Base-by-base conservation (phyloP, 2,797 vertebrate species). In the Micrastur ruficollis region DNA sequence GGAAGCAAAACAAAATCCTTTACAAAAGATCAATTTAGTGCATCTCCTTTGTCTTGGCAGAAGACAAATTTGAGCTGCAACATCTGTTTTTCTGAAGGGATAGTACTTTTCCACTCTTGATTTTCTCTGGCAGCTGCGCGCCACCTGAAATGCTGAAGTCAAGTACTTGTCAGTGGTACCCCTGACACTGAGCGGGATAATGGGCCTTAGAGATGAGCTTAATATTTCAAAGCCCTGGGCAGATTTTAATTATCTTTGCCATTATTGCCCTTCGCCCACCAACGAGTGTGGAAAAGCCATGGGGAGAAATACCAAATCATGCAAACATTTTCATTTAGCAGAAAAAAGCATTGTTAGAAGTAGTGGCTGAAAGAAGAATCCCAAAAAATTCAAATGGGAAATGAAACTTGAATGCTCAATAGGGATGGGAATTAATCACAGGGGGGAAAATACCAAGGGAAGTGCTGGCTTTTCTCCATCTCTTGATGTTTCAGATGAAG, bases 41-140 rank as follows among this genome's bases (percentile, higher is more conserved):
- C 96, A 95, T 97, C 95, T 95, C 95, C 90, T 97, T 95, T 96
- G 95, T 96, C 90, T 96, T 96, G 95, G 94, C 94, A 89, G 93
- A 94, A 95, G 90, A 95, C 91, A 95, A 90, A 95, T 72, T 87
- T 81, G 83, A 97, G 89, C 89, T 83, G 91, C 96, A 96, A 93
- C 95, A 97, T 97, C 91, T 97, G 96, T 88, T 97, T 97, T 95
- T 91, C 85, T 86, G 89, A 93, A 75, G 85, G 89, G 84, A 73
- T 13, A 90, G 95, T 95, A 94, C 91, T 97, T 97, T 97, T 97
- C 95, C 96, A 96, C 80, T 93, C 91, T 86, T 89, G 86, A 89
- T 90, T 97, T 96, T 94, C 86, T 88, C 95, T 97, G 92, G 93
- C 97, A 95, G 89, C 93, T 8, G 20, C 0, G 0, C 0, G 3